Evolutionary conservation across 2,113 vertebrate species (phyloP), one percentile per base, ranked within the genome.

Genomic region (Engraulis encrasicolus): DNA sequence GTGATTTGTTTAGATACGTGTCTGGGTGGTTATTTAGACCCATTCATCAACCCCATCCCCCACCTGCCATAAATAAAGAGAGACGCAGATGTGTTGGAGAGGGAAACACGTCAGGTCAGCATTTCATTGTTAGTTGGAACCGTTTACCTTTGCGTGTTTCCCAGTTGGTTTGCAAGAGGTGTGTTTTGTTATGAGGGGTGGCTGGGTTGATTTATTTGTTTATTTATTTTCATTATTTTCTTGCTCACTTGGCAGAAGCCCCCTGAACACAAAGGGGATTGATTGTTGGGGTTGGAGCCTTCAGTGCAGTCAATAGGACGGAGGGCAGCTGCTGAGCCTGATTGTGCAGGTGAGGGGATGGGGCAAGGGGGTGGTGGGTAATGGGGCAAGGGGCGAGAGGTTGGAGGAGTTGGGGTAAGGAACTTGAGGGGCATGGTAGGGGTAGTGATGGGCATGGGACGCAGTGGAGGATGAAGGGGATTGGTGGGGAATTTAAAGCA

Each of bases 261-360:
- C 27, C 14, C 3, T 71, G 1, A 74, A 31, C 66, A 74, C 66
- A 66, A 82, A 48, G 81, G n/a, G n/a, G 81, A 85, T 79, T 45
- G 40, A 3, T 45, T 45, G 9, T 77, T 85, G 66, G 58, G 77
- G 36, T 31, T 34, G 40, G 82, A 79, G 80, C 45, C 84, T 88
- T 79, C 79, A 87, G 74, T 79, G 45, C 86, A 58, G 84, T 85
- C 86, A 50, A 85, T 85, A 85, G 48, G 27, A 17, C 48, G 12
- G n/a, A n/a, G n/a, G n/a, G 1, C 27, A 6, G 27, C 66, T 36
- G 1, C 31, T 27, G 27, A 23, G n/a, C 66, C 66, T 74, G 66
- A 54, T 3, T 20, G 17, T 6, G 52, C 6, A 19, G 19, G 52
- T 23, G n/a, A n/a, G n/a, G n/a, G n/a, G 23, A 23, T 23, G 18